Percentiles rank a stretch among this genome's conserved stretches.
Conservation (phyloP, 2,888 invertebrate genomes). For the Eupithecia subfuscata region DNA sequence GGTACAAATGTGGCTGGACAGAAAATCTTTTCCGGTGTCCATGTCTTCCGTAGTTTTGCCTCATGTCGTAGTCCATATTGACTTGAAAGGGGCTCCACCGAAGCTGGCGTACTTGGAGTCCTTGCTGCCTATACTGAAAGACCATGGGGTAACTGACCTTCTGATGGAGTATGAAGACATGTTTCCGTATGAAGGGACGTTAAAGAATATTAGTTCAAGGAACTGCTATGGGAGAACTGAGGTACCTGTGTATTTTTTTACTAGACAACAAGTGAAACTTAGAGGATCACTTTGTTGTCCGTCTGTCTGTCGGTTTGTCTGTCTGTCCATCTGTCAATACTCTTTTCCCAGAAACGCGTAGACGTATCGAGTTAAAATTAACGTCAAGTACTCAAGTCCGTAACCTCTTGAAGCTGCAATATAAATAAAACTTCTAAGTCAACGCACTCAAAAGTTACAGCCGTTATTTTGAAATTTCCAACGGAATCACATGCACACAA, state of each 20-base stretch:
- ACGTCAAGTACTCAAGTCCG: no score
- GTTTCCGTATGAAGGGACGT: conserved; percentile 89
- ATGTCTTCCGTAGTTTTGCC: conserved; percentile 47
- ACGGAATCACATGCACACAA: no score
- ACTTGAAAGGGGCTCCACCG: conserved; percentile 93
- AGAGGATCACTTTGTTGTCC: no score
- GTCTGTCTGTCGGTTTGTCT: no score
- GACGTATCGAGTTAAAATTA: no score
- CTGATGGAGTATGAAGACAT: conserved; percentile 94
- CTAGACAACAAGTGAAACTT: background rate
- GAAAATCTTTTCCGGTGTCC: background rate
- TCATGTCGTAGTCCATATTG: conserved; percentile 90
- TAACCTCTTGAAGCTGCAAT: no score
- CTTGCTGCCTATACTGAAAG: conserved; percentile 85
- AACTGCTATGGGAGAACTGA: conserved; percentile 85
- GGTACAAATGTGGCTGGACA: conserved; percentile 22
- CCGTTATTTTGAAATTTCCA: no score
- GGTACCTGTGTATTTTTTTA: conserved; percentile 48
- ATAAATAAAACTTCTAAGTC: no score
- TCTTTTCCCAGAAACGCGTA: no score
- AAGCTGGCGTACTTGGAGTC: conserved; percentile 85
- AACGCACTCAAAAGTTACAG: no score
- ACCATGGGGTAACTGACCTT: conserved; percentile 89
- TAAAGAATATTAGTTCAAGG: conserved; percentile 84
- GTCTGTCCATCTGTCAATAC: no score